A percentile compares a stretch with the other conserved stretches of the same genome.
Evolutionary conservation across 2,888 invertebrate genomes (phyloP).

Genomic region (Morpho achilles): DNA sequence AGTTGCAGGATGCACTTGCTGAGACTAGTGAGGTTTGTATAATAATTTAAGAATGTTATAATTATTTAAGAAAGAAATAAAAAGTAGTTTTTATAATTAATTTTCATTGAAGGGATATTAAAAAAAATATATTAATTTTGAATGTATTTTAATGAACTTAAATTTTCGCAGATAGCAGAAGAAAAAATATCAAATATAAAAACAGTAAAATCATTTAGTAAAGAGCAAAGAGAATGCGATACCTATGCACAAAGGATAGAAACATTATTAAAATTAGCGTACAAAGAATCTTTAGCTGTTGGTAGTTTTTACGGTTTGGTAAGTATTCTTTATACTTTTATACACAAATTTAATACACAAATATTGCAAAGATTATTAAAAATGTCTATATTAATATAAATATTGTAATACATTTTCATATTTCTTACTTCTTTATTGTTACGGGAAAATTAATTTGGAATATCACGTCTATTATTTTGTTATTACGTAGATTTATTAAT

Average conservation of each 20-base stretch:
- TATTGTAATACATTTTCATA: too few species aligned
- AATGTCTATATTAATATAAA: too few species aligned
- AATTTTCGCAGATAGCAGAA: constrained; percentile 85
- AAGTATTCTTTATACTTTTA: constrained; percentile 28
- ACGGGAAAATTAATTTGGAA: too few species aligned
- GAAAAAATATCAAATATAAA: constrained; percentile 94
- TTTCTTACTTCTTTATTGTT: too few species aligned
- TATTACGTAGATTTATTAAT: constrained; percentile 7
- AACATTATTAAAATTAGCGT: constrained; percentile 86
- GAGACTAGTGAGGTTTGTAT: constrained; percentile 60
- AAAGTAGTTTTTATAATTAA: neutral
- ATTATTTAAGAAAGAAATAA: too few species aligned
- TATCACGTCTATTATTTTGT: too few species aligned
- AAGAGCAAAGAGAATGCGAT: constrained; percentile 87
- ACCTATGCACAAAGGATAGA: constrained; percentile 84
- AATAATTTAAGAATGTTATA: neutral
- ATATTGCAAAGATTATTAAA: too few species aligned
- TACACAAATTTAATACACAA: too few species aligned
- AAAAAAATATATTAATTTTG: too few species aligned
- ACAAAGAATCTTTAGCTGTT: constrained; percentile 91
- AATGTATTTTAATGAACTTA: neutral
- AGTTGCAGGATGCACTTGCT: constrained; percentile 86
- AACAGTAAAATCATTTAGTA: constrained; percentile 95
- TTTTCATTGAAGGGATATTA: too few species aligned
- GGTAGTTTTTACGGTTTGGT: constrained; percentile 96